These are phyloP conservation scores for Plusia festucae DNA, from an alignment of 2,888 invertebrate genomes.

Conservation along the genomic window DNA sequence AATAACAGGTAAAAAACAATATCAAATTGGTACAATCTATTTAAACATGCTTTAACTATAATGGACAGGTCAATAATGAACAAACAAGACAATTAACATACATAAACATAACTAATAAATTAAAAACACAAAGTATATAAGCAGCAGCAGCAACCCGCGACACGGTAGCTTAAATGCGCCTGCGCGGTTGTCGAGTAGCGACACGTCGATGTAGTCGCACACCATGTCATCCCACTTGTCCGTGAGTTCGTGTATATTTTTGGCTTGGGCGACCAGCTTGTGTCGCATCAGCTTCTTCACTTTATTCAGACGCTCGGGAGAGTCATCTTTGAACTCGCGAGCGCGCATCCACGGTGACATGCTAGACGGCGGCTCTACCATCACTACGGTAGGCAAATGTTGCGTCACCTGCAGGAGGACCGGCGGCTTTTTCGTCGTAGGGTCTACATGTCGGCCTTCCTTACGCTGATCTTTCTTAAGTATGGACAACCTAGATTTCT, in stretches of 20 bases:
- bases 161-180: background rate
- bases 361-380: conserved; percentile 73
- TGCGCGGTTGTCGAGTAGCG: conserved; percentile 54
- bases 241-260: conserved; percentile 76
- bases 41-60: too few species aligned
- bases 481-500: conserved; percentile 81
- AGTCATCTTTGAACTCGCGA: conserved; percentile 65
- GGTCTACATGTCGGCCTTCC: conserved; percentile 61
- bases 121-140: background rate
- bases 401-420: conserved; percentile 78
- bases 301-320: conserved; percentile 67
- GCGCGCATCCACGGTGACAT: conserved; percentile 64
- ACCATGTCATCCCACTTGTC: conserved; percentile 81
- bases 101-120: background rate
- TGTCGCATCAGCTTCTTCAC: conserved; percentile 79
- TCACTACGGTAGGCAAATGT: conserved; percentile 73
- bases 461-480: conserved; percentile 77
- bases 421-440: conserved; percentile 74
- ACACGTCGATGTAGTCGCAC: conserved; percentile 81
- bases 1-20: too few species aligned
- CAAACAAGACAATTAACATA: background rate
- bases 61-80: background rate
- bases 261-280: conserved; percentile 75
- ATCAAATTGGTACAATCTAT: background rate
- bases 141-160: background rate